These are phyloP conservation scores for Micromesistius poutassou DNA, from an alignment of 2,797 vertebrate species.

Conservation along the genomic window DNA sequence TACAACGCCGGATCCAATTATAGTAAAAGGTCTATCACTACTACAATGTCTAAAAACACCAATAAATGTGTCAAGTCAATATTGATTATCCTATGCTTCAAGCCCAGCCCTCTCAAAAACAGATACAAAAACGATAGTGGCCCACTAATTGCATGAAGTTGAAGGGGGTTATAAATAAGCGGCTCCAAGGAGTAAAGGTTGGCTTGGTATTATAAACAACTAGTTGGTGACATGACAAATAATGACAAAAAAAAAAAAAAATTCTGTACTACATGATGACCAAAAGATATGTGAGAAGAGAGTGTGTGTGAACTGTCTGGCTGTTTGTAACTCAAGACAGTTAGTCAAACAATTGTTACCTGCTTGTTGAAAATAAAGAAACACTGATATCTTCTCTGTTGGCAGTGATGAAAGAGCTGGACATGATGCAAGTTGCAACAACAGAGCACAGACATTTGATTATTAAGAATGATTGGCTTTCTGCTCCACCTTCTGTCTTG, in stretches of 20 bases:
- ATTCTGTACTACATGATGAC: too few species aligned
- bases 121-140: not conserved
- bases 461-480: slow-evolving; percentile 1
- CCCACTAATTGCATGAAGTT: too few species aligned
- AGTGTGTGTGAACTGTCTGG: too few species aligned
- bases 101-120: not conserved
- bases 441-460: slow-evolving; percentile 5
- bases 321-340: not conserved
- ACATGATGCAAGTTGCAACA: slow-evolving; percentile 2
- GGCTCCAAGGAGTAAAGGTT: not conserved
- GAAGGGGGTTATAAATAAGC: too few species aligned
- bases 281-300: too few species aligned
- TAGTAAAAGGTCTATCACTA: not conserved
- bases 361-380: not conserved
- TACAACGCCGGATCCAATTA: not conserved
- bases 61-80: not conserved
- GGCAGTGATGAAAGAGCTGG: slow-evolving; percentile 7
- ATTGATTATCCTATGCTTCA: not conserved
- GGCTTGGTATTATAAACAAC: too few species aligned
- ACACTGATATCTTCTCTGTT: not conserved
- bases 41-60: not conserved
- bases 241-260: too few species aligned
- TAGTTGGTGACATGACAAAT: too few species aligned
- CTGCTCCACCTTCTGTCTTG: not conserved
- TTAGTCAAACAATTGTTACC: not conserved